These are phyloP conservation scores for Linnaemya vulpina DNA, from an alignment of 2,888 invertebrate genomes.

Conservation along the genomic window DNA sequence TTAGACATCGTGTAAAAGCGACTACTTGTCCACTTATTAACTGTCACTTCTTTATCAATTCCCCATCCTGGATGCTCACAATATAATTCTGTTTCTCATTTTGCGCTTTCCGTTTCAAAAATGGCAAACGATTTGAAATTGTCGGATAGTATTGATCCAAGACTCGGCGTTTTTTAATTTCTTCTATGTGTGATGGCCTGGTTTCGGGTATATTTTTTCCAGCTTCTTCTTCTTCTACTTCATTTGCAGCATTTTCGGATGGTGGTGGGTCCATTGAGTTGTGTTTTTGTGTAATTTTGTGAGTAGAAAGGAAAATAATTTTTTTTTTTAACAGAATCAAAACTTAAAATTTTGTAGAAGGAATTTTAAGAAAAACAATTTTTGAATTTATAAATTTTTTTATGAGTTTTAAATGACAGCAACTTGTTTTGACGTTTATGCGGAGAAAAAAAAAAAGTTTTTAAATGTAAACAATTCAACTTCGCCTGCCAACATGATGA, in stretches of 20 bases:
- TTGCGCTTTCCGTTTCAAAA: slow-evolving; percentile 31
- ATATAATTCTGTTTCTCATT: slow-evolving; percentile 32
- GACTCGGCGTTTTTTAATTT: background rate
- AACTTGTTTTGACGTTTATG: background rate
- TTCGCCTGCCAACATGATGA: too few species aligned
- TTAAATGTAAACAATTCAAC: too few species aligned
- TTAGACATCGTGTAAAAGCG: too few species aligned
- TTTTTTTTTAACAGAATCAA: background rate
- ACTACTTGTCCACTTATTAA: background rate
- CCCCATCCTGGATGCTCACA: slow-evolving; percentile 48
- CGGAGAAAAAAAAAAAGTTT: too few species aligned
- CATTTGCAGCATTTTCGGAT: background rate
- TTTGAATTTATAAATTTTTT: background rate
- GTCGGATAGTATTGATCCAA: slow-evolving; percentile 28
- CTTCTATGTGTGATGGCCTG: background rate
- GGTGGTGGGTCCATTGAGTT: slow-evolving; percentile 1
- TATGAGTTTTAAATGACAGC: too few species aligned
- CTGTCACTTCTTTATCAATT: slow-evolving; percentile 36
- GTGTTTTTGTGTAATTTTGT: slow-evolving; percentile 9
- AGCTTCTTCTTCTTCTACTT: background rate
- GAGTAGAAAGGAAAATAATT: background rate
- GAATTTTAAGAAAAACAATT: background rate
- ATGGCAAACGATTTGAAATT: slow-evolving; percentile 12
- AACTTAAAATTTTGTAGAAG: background rate
- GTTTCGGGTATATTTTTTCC: background rate